Base-by-base conservation (phyloP, 2,113 vertebrate species). In the Syrrhaptes paradoxus region DNA sequence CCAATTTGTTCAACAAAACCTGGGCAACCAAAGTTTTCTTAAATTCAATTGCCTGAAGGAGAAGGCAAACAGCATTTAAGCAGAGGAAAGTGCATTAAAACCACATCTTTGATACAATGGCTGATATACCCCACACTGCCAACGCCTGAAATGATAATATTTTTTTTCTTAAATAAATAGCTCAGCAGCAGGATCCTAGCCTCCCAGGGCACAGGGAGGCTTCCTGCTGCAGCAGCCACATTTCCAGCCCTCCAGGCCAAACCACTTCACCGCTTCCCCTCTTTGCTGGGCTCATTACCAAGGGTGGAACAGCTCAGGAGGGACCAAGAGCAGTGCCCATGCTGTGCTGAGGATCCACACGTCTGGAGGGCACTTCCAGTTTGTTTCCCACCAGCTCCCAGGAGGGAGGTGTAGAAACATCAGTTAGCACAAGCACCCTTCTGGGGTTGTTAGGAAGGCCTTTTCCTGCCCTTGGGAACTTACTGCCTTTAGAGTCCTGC, bases 141-240 rank as follows among this genome's bases (percentile, higher is more conserved):
- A 94, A 88, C 28, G 95, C 70, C 93, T 94, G 96, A 97, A 96
- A 97, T 96, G 87, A 97, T 96, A 96, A 97, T 97, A 97, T 97
- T 97, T 97, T 97, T 94, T 94, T 97, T 97, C 97, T 95, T 97
- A 96, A 97, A 97, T 93, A 97, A 97, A 97, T 97, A 97, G 54
- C 57, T 81, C 91, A 74, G 71, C 81, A 48, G 89, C 65, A 78
- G 88, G 70, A 95, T 88, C 85, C 73, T 89, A 91, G 57, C 78
- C 46, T 93, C 65, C 80, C 29, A 68, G 57, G 0, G 68, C 72
- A 86, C 38, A 70, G 80, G 31, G 79, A 86, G 55, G 84, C 34
- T 90, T 80, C 62, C 38, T 0, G 0, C 55, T 70, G 80, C 70
- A 96, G 73, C 83, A 86, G 68, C 57, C 14, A 1, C 89, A 68